These are phyloP conservation scores for Dasypogon diadema DNA, from an alignment of 2,888 invertebrate species.

Conservation along the genomic window DNA sequence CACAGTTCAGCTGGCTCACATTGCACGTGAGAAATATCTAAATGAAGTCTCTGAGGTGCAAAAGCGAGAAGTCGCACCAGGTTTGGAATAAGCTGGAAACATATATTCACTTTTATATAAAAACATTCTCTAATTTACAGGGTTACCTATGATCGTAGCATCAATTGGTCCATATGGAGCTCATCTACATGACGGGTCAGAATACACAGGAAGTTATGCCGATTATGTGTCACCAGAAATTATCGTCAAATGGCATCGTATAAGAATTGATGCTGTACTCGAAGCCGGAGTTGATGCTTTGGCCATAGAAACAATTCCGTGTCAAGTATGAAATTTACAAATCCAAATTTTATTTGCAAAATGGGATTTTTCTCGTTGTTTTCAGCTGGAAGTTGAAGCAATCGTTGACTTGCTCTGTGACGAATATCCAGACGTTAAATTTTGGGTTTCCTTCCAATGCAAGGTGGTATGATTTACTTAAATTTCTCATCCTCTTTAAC, in stretches of 20 bases:
- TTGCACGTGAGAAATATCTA: conserved; percentile 75
- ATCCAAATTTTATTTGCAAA: not conserved
- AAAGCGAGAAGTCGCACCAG: conserved; percentile 45
- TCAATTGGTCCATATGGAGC: conserved; percentile 96
- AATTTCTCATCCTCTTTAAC: conserved; percentile 38
- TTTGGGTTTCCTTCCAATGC: conserved; percentile 91
- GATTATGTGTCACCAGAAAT: conserved; percentile 75
- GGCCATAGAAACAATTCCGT: conserved; percentile 94
- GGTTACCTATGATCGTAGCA: conserved; percentile 80
- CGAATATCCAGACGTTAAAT: conserved; percentile 82
- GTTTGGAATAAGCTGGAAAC: not conserved
- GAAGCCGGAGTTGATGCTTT: conserved; percentile 86
- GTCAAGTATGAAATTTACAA: conserved; percentile 69
- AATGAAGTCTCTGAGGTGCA: conserved; percentile 70
- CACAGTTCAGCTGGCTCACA: conserved; percentile 80
- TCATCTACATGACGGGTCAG: conserved; percentile 89
- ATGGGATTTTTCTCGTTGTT: not conserved
- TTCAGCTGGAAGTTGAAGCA: conserved; percentile 80
- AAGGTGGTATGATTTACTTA: conserved; percentile 71
- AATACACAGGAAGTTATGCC: conserved; percentile 89
- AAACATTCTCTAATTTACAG: conserved; percentile 58
- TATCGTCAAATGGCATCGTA: conserved; percentile 87
- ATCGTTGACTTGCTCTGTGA: conserved; percentile 80
- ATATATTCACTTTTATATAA: no score
- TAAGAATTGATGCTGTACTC: conserved; percentile 82